A percentile compares a stretch with the other conserved stretches of the same genome.
Conservation (phyloP, 2,888 invertebrate genomes). For the Xestoiulus laeticollis region DNA sequence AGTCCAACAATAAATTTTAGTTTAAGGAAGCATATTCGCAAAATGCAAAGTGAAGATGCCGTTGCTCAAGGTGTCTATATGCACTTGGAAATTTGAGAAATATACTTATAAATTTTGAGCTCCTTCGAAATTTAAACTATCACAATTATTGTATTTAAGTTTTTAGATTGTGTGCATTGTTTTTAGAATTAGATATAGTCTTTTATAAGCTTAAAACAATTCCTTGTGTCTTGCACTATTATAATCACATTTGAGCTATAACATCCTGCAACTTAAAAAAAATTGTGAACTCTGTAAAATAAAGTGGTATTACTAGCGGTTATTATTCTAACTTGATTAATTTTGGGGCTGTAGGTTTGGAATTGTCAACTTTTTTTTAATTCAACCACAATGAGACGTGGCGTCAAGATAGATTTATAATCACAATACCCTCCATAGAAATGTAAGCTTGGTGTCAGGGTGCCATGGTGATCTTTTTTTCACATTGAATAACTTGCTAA, state of each 20-base stretch:
- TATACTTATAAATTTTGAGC: too few species aligned
- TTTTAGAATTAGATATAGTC: background rate
- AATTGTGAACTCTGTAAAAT: too few species aligned
- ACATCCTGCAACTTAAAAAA: too few species aligned
- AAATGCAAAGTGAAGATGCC: background rate
- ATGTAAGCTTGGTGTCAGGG: background rate
- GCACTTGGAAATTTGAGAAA: too few species aligned
- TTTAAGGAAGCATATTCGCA: background rate
- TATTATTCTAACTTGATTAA: background rate
- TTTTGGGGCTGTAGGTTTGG: background rate
- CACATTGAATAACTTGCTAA: constrained; percentile 17
- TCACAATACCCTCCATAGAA: constrained; percentile 19
- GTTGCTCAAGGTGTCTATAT: too few species aligned
- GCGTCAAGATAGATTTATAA: constrained; percentile 39
- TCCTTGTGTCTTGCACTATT: background rate
- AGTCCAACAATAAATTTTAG: background rate
- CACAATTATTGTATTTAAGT: background rate
- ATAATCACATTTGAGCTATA: background rate
- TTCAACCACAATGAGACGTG: background rate
- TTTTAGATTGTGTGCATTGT: background rate
- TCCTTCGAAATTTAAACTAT: background rate
- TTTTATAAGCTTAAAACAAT: background rate
- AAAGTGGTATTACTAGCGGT: too few species aligned
- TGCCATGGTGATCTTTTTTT: constrained; percentile 43
- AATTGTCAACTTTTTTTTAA: background rate